Evolutionary conservation across 2,888 invertebrate genomes (phyloP), one percentile per base, ranked within the genome.

Genomic region (Crossocerus cetratus): DNA sequence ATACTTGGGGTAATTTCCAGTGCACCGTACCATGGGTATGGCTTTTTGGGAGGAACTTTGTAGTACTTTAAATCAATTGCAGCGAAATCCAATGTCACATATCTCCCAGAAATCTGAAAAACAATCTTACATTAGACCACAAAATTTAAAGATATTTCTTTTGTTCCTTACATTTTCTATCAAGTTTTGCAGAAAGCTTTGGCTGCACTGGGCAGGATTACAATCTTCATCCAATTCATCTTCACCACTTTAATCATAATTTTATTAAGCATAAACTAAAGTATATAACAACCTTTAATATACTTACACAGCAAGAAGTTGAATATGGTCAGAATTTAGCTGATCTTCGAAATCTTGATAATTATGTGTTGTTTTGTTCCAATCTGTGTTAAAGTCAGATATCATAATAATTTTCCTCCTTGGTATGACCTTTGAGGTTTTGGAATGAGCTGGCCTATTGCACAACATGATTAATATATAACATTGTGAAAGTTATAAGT

Each of bases 301-400:
- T 20, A 32, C 32, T 32, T 84, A 86, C 86, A 86, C 76, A 55
- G 83, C 77, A 44, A 83, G 53, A 14, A 86, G 44, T 13, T 76
- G 60, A 21, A 83, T 53, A 1, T 22, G 11, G 2, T 69, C n/a
- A 2, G 5, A 20, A 14, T 20, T 22, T 43, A 86, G 43, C 0
- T 11, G 45, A 4, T 61, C 2, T 20, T 49, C 65, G 16, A 86
- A 79, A 44, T 72, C 23, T 53, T 65, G n/a, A 58, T 73, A 20
- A 71, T 77, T 86, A 16, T 80, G 60, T 5, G 54, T 45, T 5
- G 83, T 79, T 59, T 71, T 53, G 0, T 82, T 72, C 3, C 14
- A 11, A 2, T 78, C 71, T 69, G 85, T 83, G 16, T 86, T 82
- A 13, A 84, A 86, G 60, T 86, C 80, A 43, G 83, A 82, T 3